Evolutionary conservation across 1,140 invertebrate species (phyloP), one percentile per base, ranked within the genome.

Genomic region (Epicauta chinensis): DNA sequence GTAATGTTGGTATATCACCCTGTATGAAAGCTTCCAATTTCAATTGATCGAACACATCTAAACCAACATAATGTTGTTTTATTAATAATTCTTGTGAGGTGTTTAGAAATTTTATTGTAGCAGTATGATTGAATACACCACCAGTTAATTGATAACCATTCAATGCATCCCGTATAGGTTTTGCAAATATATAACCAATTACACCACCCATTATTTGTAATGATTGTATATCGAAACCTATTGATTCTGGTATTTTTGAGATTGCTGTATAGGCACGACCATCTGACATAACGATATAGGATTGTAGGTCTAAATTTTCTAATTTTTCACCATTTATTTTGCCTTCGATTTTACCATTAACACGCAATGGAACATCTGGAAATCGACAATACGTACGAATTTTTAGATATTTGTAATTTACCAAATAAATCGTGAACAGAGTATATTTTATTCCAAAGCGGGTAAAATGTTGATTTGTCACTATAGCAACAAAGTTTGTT

Each of bases 171-270:
- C 78, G 78, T 14, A 81, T 73, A 1, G 87, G 82, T 62, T 86
- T 86, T 4, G 94, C 91, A 70, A 97, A 97, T 0, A 97, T 71
- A 90, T 93, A 98, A 7, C 90, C 91, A 40, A 96, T 83, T 1
- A 89, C 79, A 13, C 80, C 79, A 2, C 89, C 90, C 3, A 97
- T 68, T 3, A 87, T 79, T 51, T 84, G 81, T 0, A 95, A 72
- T 13, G 89, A 77, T 66, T 93, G 89, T 55, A 95, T 74, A 61
- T 86, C 83, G 12, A 77, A 79, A 0, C 91, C 93, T 23, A 94
- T 74, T 12, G 75, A 71, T 11, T 78, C 69, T 0, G 84, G 84
- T 2, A 93, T 75, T 43, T 84, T 81, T 2, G 91, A 91, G 12
- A 97, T 75, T 5, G 93, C 93, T 0, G 91, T 96, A 66, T 97